phyloP scores from a whole-genome alignment of 2,113 vertebrate species.

The Seriola dumerili region DNA sequence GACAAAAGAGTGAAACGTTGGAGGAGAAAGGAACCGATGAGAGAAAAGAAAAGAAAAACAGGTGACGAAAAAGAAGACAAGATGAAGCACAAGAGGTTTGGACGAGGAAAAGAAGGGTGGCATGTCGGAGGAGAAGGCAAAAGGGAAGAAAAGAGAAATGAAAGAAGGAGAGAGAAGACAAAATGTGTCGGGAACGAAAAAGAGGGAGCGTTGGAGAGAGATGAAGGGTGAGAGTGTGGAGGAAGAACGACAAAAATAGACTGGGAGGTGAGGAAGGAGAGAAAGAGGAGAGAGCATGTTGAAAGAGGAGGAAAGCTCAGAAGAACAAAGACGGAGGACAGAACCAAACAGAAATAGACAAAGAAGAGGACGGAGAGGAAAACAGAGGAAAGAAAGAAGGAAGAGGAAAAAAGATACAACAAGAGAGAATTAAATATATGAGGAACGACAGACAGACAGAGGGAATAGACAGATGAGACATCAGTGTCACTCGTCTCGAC shows the following conservation, averaged over 20 bases:
- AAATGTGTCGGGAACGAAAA: constrained; percentile 37
- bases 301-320: constrained; percentile 29
- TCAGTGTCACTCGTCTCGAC: no score
- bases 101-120: not conserved
- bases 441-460: not conserved
- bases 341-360: not conserved
- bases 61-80: not conserved
- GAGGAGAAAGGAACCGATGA: not conserved
- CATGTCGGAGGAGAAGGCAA: not conserved
- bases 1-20: not conserved
- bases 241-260: constrained; percentile 66
- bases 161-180: not conserved
- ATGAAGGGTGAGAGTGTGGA: constrained; percentile 59
- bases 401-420: no score
- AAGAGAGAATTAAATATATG: not conserved
- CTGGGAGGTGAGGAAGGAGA: constrained; percentile 58
- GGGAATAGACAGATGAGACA: not conserved
- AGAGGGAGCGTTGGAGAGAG: constrained; percentile 40
- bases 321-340: not conserved
- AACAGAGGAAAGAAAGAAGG: not conserved
- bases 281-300: constrained; percentile 30
- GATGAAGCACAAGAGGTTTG: no score
- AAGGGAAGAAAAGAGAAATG: not conserved
- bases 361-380: not conserved
- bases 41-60: not conserved